Percentiles rank a stretch among this genome's conserved stretches.
Evolutionary conservation across 2,113 vertebrate genomes (phyloP).

Genomic region (Orycteropus afer): DNA sequence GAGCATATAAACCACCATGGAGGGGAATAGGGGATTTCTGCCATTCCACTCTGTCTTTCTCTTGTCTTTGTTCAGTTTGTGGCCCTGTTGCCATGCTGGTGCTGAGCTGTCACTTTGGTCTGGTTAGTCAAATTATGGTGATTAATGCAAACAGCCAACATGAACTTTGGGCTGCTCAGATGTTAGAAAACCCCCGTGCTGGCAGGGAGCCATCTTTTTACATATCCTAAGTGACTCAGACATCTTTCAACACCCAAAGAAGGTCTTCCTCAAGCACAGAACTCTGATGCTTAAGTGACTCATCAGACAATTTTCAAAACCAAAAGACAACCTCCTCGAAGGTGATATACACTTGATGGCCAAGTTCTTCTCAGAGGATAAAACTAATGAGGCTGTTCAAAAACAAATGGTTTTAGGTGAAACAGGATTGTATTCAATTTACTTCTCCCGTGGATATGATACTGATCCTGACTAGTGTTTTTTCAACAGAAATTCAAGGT

Average conservation of each 20-base stretch:
- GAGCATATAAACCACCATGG: conserved; percentile 32
- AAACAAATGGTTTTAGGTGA: conserved; percentile 54
- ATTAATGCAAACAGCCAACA: conserved; percentile 79
- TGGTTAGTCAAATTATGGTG: conserved; percentile 79
- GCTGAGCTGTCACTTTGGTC: conserved; percentile 66
- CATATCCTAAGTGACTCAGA: conserved; percentile 74
- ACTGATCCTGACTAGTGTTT: background rate
- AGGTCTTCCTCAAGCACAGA: conserved; percentile 66
- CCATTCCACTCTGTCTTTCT: background rate
- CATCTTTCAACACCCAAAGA: conserved; percentile 73
- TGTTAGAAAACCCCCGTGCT: conserved; percentile 73
- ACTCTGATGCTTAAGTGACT: conserved; percentile 73
- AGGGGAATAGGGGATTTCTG: conserved; percentile 54
- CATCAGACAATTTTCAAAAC: conserved; percentile 77
- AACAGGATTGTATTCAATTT: background rate
- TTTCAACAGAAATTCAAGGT: background rate
- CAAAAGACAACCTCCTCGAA: conserved; percentile 59
- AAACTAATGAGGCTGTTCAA: conserved; percentile 59
- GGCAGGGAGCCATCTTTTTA: conserved; percentile 68
- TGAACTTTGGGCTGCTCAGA: conserved; percentile 78
- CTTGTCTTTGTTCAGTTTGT: conserved; percentile 54
- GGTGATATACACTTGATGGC: conserved; percentile 69
- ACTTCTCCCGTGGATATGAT: background rate
- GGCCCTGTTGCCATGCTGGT: background rate
- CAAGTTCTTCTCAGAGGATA: conserved; percentile 43